phyloP scores from a whole-genome alignment of 1,140 invertebrate genomes.

The Portunus trituberculatus region DNA sequence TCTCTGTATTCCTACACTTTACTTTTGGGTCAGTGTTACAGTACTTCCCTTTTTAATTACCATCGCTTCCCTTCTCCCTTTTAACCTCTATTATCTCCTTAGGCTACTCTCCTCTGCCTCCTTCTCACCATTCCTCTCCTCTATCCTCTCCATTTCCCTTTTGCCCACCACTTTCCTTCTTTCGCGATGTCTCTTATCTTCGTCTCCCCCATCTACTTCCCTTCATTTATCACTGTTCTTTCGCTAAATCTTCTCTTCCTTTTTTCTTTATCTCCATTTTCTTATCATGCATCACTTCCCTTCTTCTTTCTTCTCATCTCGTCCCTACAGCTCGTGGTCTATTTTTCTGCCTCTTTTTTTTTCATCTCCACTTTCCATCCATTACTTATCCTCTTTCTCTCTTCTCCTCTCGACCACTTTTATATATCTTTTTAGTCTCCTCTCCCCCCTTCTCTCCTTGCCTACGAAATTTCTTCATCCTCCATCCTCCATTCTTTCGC shows the following conservation, averaged over 20 bases:
- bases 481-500: no score
- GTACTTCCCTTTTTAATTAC: no score
- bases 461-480: no score
- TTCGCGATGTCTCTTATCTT: neutral
- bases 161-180: no score
- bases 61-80: no score
- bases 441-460: neutral
- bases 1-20: no score
- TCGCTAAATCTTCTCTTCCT: neutral
- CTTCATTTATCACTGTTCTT: neutral
- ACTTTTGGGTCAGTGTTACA: no score
- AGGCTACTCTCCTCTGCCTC: no score
- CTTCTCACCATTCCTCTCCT: no score
- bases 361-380: neutral
- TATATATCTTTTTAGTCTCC: neutral
- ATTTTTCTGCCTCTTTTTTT: neutral
- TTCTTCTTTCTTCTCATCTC: neutral
- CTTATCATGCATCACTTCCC: neutral
- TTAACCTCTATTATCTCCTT: no score
- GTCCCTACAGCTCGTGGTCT: neutral
- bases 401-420: neutral
- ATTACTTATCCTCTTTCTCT: neutral
- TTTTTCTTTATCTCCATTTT: conserved; percentile 23
- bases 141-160: no score
- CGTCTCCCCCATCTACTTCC: no score